These are phyloP conservation scores for Anoura caudifer DNA, from an alignment of 2,113 vertebrate genomes.

Conservation along the genomic window DNA sequence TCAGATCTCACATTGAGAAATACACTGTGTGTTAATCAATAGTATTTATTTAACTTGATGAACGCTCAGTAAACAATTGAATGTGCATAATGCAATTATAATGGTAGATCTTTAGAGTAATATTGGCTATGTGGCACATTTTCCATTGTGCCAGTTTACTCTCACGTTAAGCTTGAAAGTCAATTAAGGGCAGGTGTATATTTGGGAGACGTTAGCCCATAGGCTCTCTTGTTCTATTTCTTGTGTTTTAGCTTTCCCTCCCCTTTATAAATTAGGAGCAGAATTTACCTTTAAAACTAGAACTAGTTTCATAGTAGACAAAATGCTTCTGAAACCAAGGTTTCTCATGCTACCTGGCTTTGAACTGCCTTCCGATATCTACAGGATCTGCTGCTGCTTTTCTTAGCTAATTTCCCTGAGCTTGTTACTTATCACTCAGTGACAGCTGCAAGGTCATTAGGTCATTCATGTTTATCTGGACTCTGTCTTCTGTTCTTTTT, in stretches of 20 bases:
- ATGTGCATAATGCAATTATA: not conserved
- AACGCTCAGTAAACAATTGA: not conserved
- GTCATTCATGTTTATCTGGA: not conserved
- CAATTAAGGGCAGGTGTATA: not conserved
- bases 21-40: not conserved
- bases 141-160: not conserved
- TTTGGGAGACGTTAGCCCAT: not conserved
- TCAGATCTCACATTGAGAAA: not conserved
- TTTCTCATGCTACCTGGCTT: not conserved
- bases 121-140: not conserved
- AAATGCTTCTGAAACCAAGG: not conserved
- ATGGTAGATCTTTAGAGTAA: not conserved
- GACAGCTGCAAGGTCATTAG: not conserved
- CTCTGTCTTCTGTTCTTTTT: not conserved
- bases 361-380: not conserved
- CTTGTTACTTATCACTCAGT: not conserved
- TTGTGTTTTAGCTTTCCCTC: not conserved
- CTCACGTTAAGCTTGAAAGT: conserved; percentile 10
- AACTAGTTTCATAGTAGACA: not conserved
- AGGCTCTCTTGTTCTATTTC: not conserved
- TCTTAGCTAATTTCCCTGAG: not conserved
- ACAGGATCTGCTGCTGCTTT: not conserved
- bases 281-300: not conserved
- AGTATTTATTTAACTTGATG: not conserved
- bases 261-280: not conserved